phyloP scores from a whole-genome alignment of 2,888 invertebrate genomes.

The Xestia rhomboidea region DNA sequence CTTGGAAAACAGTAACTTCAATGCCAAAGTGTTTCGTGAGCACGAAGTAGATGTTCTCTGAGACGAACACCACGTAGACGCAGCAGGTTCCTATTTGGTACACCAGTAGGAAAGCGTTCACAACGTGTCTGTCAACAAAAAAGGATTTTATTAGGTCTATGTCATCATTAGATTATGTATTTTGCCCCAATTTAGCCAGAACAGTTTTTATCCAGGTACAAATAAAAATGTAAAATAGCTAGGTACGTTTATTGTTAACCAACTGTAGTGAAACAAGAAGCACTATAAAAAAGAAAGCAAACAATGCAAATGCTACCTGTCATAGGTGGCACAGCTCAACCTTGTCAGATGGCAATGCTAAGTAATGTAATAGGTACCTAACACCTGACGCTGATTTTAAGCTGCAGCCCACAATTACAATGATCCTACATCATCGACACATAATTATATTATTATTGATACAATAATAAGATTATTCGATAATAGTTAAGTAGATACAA shows the following conservation, averaged over 20 bases:
- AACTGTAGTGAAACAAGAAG: neutral
- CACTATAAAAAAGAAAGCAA: neutral
- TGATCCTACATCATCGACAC: neutral
- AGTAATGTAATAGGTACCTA: neutral
- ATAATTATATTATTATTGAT: constrained; percentile 11
- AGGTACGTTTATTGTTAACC: neutral
- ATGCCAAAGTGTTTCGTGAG: constrained; percentile 88
- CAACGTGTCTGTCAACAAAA: constrained; percentile 91
- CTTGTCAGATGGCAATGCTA: neutral
- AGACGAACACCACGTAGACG: constrained; percentile 98
- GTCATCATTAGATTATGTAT: neutral
- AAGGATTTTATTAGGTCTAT: neutral
- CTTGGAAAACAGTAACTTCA: constrained; percentile 90
- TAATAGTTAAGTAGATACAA: neutral
- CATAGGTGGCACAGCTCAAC: neutral
- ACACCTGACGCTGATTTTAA: neutral
- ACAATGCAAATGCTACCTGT: neutral
- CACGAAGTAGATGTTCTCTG: constrained; percentile 95
- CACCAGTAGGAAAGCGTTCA: constrained; percentile 94
- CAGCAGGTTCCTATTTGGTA: constrained; percentile 99
- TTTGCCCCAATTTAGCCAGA: neutral
- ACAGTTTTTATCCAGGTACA: neutral
- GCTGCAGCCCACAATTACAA: neutral
- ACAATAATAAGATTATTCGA: constrained; percentile 2
- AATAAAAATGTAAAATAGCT: neutral